These are phyloP conservation scores for Fragum whitleyi DNA, from an alignment of 2,888 invertebrate species.

Conservation along the genomic window DNA sequence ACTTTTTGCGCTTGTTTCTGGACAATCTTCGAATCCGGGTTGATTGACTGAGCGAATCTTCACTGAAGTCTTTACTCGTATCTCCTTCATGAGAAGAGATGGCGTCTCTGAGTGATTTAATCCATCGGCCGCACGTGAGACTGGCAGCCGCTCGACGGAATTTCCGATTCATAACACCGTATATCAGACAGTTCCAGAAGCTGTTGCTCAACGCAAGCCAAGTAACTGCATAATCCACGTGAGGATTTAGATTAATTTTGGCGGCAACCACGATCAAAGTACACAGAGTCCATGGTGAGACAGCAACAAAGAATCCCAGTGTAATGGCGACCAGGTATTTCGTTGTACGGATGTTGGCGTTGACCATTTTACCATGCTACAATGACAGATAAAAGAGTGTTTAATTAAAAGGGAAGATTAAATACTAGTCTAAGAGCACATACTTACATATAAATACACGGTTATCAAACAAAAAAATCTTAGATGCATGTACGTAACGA, in stretches of 20 bases:
- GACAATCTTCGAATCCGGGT: slow-evolving; percentile 22
- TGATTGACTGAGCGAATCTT: slow-evolving; percentile 35
- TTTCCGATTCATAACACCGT: slow-evolving; percentile 63
- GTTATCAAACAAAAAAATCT: too few relatives aligned
- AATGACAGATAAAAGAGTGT: background rate
- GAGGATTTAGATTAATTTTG: slow-evolving; percentile 35
- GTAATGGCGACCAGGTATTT: slow-evolving; percentile 68
- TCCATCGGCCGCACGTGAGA: slow-evolving; percentile 53
- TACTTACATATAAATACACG: too few relatives aligned
- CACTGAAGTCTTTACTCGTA: slow-evolving; percentile 39
- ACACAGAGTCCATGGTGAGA: slow-evolving; percentile 63
- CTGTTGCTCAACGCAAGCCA: slow-evolving; percentile 65
- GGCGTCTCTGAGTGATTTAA: slow-evolving; percentile 41
- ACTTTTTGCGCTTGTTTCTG: slow-evolving; percentile 7
- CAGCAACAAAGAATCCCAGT: slow-evolving; percentile 60
- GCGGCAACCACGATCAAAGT: slow-evolving; percentile 57
- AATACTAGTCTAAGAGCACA: too few relatives aligned
- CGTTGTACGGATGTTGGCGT: slow-evolving; percentile 60
- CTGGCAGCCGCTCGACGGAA: slow-evolving; percentile 60
- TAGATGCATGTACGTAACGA: too few relatives aligned
- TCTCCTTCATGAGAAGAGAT: slow-evolving; percentile 21
- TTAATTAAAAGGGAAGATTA: too few relatives aligned
- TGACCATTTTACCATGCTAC: slow-evolving; percentile 45
- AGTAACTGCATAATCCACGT: slow-evolving; percentile 58
- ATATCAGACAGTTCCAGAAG: slow-evolving; percentile 64